These are phyloP conservation scores for Acanthoscelides obtectus DNA, from an alignment of 2,888 invertebrate genomes.

Conservation along the genomic window DNA sequence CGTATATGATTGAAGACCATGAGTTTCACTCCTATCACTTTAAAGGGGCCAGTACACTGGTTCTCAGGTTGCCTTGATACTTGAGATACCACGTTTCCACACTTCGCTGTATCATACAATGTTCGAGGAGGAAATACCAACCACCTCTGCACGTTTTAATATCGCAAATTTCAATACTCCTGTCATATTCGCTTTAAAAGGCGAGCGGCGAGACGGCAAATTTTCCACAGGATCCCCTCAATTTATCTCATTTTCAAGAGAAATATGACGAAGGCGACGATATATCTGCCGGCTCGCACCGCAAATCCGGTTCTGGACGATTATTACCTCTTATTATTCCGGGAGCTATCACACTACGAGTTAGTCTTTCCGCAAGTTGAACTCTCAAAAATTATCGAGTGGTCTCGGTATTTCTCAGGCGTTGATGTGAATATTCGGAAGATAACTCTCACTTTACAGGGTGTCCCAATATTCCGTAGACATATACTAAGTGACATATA, in stretches of 20 bases:
- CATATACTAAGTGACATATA: too few species aligned
- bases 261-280: background rate
- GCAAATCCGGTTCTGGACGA: background rate
- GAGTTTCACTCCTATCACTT: too few species aligned
- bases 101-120: background rate
- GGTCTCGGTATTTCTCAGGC: too few species aligned
- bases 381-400: too few species aligned
- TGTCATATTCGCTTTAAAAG: background rate
- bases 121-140: background rate
- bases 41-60: too few species aligned
- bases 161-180: background rate
- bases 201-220: background rate
- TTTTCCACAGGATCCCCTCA: background rate
- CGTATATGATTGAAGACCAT: too few species aligned
- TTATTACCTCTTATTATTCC: background rate
- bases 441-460: too few species aligned
- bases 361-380: too few species aligned
- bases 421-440: too few species aligned
- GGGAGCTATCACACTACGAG: too few species aligned
- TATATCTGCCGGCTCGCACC: background rate
- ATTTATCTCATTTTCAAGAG: background rate
- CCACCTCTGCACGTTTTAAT: background rate
- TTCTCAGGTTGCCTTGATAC: background rate
- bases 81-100: background rate
- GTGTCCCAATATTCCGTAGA: too few species aligned